Evolutionary conservation across 1,140 invertebrate genomes (phyloP), one percentile per base, ranked within the genome.

Genomic region (Nasonia vitripennis): DNA sequence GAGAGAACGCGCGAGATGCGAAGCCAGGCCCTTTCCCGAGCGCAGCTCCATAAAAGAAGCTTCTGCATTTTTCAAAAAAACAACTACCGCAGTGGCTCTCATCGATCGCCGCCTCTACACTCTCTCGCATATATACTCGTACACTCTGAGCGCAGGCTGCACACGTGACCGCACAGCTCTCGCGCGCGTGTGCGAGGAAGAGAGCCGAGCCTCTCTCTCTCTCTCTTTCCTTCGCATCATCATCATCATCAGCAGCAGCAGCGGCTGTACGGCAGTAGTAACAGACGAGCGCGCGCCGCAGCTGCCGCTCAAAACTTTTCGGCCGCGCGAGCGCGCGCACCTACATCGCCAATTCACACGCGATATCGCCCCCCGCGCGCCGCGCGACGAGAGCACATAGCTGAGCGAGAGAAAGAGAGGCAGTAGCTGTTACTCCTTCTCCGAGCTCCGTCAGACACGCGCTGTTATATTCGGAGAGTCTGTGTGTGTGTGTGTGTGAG

Each of bases 1-100:
- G 87, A 89, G 88, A 87, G 88, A 79, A 77, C 70, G 85, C 31
- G 20, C 62, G 73, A 83, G 3, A 17, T 14, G 27, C 27, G 12
- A 51, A 17, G 5, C 48, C 12, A 51, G 20, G 17, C 55, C 55
- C 55, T 62, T 62, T n/a, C n/a, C 55, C 27, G 27, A 27, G 27
- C 27, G 27, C 48, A 51, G 48, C 14, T 20, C 14, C 55, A 62
- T 62, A 62, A 62, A 62, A 62, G 14, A 62, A 62, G 55, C 55
- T 20, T 62, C 6, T n/a, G 55, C 55, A 20, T 17, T 20, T 62
- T 17, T 62, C 55, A 20, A 55, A 20, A 14, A 62, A 62, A 14
- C 14, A 1, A 27, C 20, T 62, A 20, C 20, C 20, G 55, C 55
- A 62, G 55, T 62, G 55, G 55, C 55, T 62, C 55, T 62, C 55